Evolutionary conservation across 2,113 vertebrate genomes (phyloP), one percentile per base, ranked within the genome.

Genomic region (Halcyon senegalensis): DNA sequence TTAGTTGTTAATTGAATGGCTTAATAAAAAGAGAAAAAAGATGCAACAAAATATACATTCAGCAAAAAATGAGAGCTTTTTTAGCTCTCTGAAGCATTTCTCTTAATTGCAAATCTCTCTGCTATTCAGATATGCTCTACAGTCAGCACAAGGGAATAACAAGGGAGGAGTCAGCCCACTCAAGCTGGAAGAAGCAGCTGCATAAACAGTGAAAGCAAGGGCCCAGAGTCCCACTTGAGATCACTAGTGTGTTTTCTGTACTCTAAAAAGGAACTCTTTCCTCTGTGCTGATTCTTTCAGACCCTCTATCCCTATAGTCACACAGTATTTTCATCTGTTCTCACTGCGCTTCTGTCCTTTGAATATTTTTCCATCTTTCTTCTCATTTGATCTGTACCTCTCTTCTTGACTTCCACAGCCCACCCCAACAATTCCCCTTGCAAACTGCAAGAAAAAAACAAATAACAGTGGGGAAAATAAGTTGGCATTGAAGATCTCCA

Each of bases 91-190:
- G 56, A 94, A 96, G 43, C 80, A 79, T 93, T 96, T 90, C 16
- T 89, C 60, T 87, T 90, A 96, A 95, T 95, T 97, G 90, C 93
- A 93, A 90, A 89, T 95, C 68, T 92, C 80, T 94, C 66, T 77
- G 64, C 83, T 88, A 96, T 96, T 96, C 95, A 96, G 73, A 90
- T 88, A 68, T 48, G 17, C 51, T 94, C 69, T 72, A 64, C 68
- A 96, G 92, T 96, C 94, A 96, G 96, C 93, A 94, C 72, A 89
- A 95, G 85, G 88, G 90, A 96, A 89, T 84, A 93, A 78, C 82
- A 93, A 94, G 92, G 83, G 88, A 93, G 90, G 88, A 96, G 90
- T 68, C 90, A 96, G 50, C 90, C 68, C 92, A 96, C 88, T 88
- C 92, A 94, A 84, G 55, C 72, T 95, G 84, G 63, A 93, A 96